phyloP scores from a whole-genome alignment of 2,797 vertebrate genomes.

The Neomorphus geoffroyi region DNA sequence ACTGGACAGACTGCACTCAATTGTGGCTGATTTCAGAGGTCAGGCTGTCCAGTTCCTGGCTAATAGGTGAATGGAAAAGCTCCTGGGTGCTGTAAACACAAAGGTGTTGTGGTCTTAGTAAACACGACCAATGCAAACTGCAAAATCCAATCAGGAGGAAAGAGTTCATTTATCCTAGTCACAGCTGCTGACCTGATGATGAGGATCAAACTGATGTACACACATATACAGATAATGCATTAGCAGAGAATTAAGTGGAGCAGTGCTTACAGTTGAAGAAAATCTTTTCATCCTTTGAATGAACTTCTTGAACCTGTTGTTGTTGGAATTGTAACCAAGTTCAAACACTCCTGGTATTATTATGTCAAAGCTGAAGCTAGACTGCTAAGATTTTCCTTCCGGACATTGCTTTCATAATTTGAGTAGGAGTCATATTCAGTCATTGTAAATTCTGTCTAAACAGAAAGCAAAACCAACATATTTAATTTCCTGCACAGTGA shows the following conservation, averaged over 20 bases:
- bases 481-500: slow-evolving; percentile 31
- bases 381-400: slow-evolving; percentile 14
- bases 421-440: slow-evolving; percentile 82
- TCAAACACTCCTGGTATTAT: slow-evolving; percentile 60
- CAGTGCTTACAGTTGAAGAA: slow-evolving; percentile 82
- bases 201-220: neutral
- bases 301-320: slow-evolving; percentile 76
- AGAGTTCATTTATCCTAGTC: neutral
- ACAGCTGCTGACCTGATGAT: neutral
- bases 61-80: neutral
- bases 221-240: accelerated
- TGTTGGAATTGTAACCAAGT: slow-evolving; percentile 73
- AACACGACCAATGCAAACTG: neutral
- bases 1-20: neutral
- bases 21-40: neutral
- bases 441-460: slow-evolving; percentile 87
- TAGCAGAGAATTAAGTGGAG: neutral
- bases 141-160: neutral
- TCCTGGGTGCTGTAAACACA: neutral
- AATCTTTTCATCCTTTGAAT: slow-evolving; percentile 77
- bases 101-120: neutral
- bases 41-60: neutral
- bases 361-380: slow-evolving; percentile 74
- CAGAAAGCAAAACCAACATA: slow-evolving; percentile 51
- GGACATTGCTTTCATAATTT: slow-evolving; percentile 75